Base-by-base conservation (phyloP, 2,888 invertebrate species). In the Terebella lapidaria region DNA sequence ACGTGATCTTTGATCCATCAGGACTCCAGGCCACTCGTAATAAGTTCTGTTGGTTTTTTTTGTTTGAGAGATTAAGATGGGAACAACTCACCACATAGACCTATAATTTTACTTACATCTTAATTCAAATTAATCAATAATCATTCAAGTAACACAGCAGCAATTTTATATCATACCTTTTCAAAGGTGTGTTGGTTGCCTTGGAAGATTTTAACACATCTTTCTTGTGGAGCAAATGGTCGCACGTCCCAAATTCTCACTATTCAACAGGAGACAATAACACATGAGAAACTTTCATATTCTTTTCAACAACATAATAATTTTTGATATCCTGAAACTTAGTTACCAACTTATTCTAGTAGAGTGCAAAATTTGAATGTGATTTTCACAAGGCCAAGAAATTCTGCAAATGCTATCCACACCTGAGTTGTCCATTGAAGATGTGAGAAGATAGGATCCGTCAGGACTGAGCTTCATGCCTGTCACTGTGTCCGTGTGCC, bases 401-500 rank as follows among this genome's bases (percentile, higher is more conserved):
- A n/a, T n/a, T n/a, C n/a, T n/a, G n/a, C n/a, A n/a, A n/a, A n/a
- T n/a, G n/a, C n/a, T n/a, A n/a, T n/a, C n/a, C n/a, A n/a, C 67
- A 84, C 83, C 76, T 27, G 93, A 91, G 76, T 91, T 92, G 80
- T 99, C 99, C 96, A 99, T 97, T 0, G 93, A 86, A 84, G 97
- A 99, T 0, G 95, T 92, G 20, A 99, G 83, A 15, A 99, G 85
- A 78, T 94, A 95, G 29, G 81, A 82, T 1, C 85, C 85, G 69
- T 85, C 84, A 27, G 84, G 84, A 63, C 92, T 92, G 15, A 95
- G 83, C 0, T 90, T 84, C 68, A 99, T 65, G 1, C 85, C 94
- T 4, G 99, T 99, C 3, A 99, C 86, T 0, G 96, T 94, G 75
- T 99, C 99, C 0, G 91, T 89, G 73, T 99, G 99, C 0, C 99